phyloP scores from a whole-genome alignment of 2,113 vertebrate genomes.

The Anser brachyrhynchus region DNA sequence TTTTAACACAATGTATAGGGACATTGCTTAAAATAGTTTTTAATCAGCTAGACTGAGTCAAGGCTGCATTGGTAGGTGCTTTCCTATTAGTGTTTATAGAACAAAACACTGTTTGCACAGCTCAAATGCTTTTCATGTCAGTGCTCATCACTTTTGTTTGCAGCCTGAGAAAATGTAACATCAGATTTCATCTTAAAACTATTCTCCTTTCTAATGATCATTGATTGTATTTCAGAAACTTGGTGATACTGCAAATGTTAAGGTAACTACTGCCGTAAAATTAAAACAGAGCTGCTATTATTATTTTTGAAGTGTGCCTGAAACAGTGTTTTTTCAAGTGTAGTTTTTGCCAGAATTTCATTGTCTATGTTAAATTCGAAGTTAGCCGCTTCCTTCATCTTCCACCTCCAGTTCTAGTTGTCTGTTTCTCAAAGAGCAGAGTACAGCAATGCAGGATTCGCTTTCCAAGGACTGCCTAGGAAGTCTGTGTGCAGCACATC shows the following conservation, averaged over 20 bases:
- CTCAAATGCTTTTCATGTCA: conserved; percentile 2
- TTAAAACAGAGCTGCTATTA: neutral
- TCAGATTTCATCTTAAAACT: neutral
- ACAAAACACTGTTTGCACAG: neutral
- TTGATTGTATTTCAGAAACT: neutral
- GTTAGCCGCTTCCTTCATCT: neutral
- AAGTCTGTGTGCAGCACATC: rapidly evolving
- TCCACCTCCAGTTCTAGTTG: neutral
- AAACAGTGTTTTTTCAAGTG: conserved; percentile 15
- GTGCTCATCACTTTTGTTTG: neutral
- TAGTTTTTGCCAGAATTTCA: neutral
- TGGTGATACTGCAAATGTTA: neutral
- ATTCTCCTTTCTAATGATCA: neutral
- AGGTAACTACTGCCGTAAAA: neutral
- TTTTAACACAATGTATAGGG: neutral
- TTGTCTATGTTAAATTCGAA: neutral
- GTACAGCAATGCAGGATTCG: rapidly evolving
- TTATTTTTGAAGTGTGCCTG: conserved; percentile 16
- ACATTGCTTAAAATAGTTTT: neutral
- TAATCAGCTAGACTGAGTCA: neutral
- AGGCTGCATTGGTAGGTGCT: neutral
- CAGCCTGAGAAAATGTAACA: neutral
- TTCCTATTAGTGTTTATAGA: neutral
- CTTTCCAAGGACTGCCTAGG: neutral
- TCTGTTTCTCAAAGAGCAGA: neutral